Conservation (phyloP, 2,113 vertebrate species). For the Cnemophilus loriae region DNA sequence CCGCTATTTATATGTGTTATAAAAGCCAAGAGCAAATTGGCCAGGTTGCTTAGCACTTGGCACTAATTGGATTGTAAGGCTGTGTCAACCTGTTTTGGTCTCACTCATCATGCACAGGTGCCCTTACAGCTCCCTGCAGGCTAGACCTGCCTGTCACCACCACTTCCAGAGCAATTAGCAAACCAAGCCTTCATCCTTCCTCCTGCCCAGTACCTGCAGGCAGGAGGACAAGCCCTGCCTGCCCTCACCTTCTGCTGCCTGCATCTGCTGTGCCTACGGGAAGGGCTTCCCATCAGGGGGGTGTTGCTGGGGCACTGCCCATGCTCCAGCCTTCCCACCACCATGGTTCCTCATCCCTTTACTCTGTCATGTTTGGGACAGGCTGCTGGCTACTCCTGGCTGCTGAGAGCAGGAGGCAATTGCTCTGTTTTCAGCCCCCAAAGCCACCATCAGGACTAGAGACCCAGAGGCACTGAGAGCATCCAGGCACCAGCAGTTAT, state of each 20-base stretch:
- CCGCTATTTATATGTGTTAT: not conserved
- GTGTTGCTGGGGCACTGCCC: not conserved
- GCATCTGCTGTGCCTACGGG: accelerated
- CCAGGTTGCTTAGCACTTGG: not conserved
- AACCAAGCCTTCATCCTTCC: not conserved
- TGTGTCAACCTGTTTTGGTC: not conserved
- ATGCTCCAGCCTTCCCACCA: not conserved
- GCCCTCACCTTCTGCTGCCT: not conserved
- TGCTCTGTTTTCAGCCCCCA: not conserved
- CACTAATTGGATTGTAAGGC: slow-evolving; percentile 12
- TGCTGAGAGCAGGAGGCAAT: not conserved
- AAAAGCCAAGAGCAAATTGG: slow-evolving; percentile 1
- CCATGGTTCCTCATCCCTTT: accelerated
- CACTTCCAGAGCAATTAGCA: not conserved
- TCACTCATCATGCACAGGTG: not conserved
- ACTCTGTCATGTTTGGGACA: accelerated
- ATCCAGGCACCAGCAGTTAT: not conserved
- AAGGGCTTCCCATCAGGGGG: not conserved
- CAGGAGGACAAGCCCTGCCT: not conserved
- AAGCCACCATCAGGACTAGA: not conserved
- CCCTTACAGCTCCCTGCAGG: not conserved
- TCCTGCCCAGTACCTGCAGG: not conserved
- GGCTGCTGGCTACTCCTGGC: not conserved
- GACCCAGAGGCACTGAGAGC: accelerated
- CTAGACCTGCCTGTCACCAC: not conserved